Evolutionary conservation across 2,797 vertebrate species (phyloP), one percentile per base, ranked within the genome.

Genomic region (Mareca penelope): DNA sequence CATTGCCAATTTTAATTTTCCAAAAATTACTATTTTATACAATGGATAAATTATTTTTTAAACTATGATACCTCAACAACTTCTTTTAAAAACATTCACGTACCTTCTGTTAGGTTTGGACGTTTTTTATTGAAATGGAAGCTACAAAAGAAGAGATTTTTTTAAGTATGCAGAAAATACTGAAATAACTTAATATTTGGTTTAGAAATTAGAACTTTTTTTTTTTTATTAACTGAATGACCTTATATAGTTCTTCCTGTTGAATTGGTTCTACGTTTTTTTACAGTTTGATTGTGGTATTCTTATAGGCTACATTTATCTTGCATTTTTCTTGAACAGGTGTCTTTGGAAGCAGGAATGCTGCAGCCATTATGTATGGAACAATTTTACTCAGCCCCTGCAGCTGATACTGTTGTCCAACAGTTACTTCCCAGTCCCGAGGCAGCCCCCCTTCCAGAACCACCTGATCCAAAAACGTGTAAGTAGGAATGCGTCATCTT

Each of bases 401-500:
- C 82, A 67, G 89, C 64, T 12, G 79, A 83, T 72, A 22, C 85
- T 1, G 11, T 59, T 52, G 26, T 60, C 35, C 88, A 79, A 13
- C 88, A 90, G 56, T 5, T 9, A 19, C 70, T 87, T 76, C 89
- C 80, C 35, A 6, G 21, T 31, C 31, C 82, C 0, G 40, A 87
- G 42, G 70, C 85, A 69, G 35, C 18, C 1, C 44, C 67, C 5
- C 2, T 50, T 78, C 21, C 17, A 78, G 95, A 94, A 8, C 88
- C 68, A 42, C 87, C 93, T 6, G 80, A 96, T 59, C 93, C 88
- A 15, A 96, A 95, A 89, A 96, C 33, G 29, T 98, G 98, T 98
- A 78, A 96, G 98, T 96, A 69, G 26, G 15, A 31, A 21, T 53
- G 4, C 11, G 4, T 57, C 37, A 5, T 31, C 53, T 40, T 42